Evolutionary conservation across 2,888 invertebrate genomes (phyloP).

Genomic region (Liopterus haemorrhoidalis): DNA sequence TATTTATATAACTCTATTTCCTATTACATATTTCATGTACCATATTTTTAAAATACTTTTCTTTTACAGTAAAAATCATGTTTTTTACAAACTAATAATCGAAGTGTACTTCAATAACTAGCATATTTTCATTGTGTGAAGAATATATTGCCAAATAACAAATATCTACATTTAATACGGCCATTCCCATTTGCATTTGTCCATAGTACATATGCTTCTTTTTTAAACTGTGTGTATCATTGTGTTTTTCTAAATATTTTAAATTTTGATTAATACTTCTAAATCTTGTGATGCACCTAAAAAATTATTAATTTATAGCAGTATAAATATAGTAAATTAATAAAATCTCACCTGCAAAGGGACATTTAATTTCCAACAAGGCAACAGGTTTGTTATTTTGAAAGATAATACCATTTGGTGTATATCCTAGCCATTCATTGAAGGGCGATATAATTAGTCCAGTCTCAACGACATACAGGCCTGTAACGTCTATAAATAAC

Average conservation of each 20-base stretch:
- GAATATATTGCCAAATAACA: slow-evolving; percentile 7
- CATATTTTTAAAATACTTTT: slow-evolving; percentile 3
- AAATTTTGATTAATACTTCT: slow-evolving; percentile 4
- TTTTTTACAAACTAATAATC: slow-evolving; percentile 3
- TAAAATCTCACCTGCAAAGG: too few species aligned
- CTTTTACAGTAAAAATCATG: slow-evolving; percentile 1
- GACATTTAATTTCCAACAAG: too few species aligned
- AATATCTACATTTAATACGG: slow-evolving; percentile 2
- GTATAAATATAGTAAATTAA: too few species aligned
- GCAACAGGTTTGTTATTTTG: too few species aligned
- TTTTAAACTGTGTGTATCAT: slow-evolving; percentile 6
- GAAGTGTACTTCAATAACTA: slow-evolving; percentile 3
- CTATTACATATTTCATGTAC: slow-evolving; percentile 1
- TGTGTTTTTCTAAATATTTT: background rate
- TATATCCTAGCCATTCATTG: too few species aligned
- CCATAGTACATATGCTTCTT: slow-evolving; percentile 14
- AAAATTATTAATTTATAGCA: slow-evolving; percentile 4
- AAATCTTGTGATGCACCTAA: background rate
- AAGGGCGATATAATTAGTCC: too few species aligned
- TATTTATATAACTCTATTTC: slow-evolving; percentile 6
- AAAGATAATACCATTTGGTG: too few species aligned
- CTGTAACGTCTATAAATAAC: too few species aligned
- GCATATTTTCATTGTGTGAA: slow-evolving; percentile 1
- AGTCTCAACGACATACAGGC: too few species aligned
- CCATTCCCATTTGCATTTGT: slow-evolving; percentile 12